Evolutionary conservation across 2,113 vertebrate genomes (phyloP), one percentile per base, ranked within the genome.

Genomic region (Narcine bancroftii): DNA sequence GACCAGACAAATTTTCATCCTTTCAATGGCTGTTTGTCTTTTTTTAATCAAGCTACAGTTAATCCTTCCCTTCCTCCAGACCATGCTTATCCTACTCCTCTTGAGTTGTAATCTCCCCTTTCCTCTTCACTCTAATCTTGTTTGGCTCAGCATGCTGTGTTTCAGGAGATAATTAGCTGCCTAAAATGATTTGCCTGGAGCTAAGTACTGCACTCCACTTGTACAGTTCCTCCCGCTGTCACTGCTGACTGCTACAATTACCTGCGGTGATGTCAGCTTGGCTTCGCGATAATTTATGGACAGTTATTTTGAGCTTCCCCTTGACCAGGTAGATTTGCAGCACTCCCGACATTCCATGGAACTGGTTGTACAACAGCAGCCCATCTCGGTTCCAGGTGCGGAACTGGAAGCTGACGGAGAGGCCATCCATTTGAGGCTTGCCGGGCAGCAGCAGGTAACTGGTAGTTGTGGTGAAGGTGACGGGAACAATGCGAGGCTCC

Each of bases 381-480:
- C 98, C 97, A 0, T 99, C 96, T 11, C 94, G 94, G 95, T 99
- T 99, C 98, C 98, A 99, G 0, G 98, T 99, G 93, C 98, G 96
- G 94, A 99, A 98, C 95, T 99, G 98, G 94, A 99, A 97, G 92
- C 97, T 97, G 69, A 98, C 95, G 0, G 98, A 97, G 92, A 99
- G 95, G 3, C 97, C 95, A 0, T 97, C 96, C 6, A 97, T 96
- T 24, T 95, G 94, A 63, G 96, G 95, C 26, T 95, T 96, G 21
- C 97, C 96, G 0, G 97, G 97, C n/a, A 99, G 95, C 1, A 97
- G 95, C 96, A 99, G 94, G 94, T 97, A 99, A 95, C 98, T 98
- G 94, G 93, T 95, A 94, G 96, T 92, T 93, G 95, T 98, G 93
- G 97, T 93, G 92, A 99, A 99, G 89, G 98, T 99, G 95, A 98